Percentiles rank a stretch among this genome's conserved stretches.
Conservation (phyloP, 2,113 vertebrate species). For the Alces alces region DNA sequence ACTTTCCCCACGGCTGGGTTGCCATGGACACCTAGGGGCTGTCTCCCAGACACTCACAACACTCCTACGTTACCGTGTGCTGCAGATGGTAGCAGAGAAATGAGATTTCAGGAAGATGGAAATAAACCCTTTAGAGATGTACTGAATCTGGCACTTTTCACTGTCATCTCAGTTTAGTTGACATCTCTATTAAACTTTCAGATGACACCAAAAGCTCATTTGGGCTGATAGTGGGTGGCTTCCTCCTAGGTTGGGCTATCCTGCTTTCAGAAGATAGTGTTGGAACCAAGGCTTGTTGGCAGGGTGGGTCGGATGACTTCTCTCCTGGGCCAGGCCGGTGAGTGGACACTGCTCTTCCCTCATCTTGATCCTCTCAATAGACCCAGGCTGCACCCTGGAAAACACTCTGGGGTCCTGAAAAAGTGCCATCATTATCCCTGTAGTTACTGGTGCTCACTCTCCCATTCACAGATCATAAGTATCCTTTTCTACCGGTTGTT, state of each 20-base stretch:
- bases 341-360: neutral
- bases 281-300: neutral
- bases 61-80: neutral
- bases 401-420: neutral
- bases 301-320: neutral
- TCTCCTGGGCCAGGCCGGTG: neutral
- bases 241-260: neutral
- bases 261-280: neutral
- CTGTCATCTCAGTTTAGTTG: neutral
- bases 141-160: neutral
- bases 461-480: neutral
- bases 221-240: neutral
- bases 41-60: constrained; percentile 9
- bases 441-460: neutral
- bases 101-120: constrained; percentile 25
- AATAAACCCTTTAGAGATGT: constrained; percentile 40
- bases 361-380: neutral
- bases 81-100: constrained; percentile 2
- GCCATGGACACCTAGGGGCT: neutral
- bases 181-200: neutral
- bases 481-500: neutral
- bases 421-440: neutral
- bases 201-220: neutral
- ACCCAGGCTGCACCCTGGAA: neutral
- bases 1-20: constrained; percentile 27